These are phyloP conservation scores for Ormyrus thymus DNA, from an alignment of 2,888 invertebrate species.

Conservation along the genomic window DNA sequence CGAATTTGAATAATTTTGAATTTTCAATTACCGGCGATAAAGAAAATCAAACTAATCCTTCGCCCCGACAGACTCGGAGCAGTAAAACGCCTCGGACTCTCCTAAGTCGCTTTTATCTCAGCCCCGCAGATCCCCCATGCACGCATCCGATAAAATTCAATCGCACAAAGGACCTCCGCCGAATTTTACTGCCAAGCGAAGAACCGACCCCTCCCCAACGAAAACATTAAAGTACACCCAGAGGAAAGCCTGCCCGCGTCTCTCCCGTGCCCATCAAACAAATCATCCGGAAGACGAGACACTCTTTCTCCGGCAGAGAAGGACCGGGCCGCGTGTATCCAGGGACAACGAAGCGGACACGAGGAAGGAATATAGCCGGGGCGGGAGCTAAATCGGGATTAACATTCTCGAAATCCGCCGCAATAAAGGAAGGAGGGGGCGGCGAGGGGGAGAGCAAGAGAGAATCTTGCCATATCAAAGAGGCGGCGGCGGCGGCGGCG, in stretches of 20 bases:
- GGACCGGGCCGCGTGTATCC: constrained; percentile 5
- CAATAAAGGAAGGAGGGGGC: constrained; percentile 41
- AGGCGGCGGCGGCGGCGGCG: constrained; percentile 12
- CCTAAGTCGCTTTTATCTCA: too few relatives aligned
- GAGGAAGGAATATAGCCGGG: constrained; percentile 8
- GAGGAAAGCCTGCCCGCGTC: constrained; percentile 5
- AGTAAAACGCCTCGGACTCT: too few relatives aligned
- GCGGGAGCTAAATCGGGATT: constrained; percentile 51
- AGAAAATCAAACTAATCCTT: background rate
- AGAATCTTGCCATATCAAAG: constrained; percentile 51
- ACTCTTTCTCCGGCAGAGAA: background rate
- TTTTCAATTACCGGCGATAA: background rate
- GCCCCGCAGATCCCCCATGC: background rate
- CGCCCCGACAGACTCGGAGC: too few relatives aligned
- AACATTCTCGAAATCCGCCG: constrained; percentile 55
- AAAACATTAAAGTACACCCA: background rate
- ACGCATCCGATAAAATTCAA: constrained; percentile 29
- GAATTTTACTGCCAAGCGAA: constrained; percentile 33
- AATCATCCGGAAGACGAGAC: constrained; percentile 47
- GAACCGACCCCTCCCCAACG: too few relatives aligned
- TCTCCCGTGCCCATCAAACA: constrained; percentile 27
- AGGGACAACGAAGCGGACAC: constrained; percentile 4
- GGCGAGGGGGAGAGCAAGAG: constrained; percentile 4
- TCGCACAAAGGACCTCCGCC: constrained; percentile 10
- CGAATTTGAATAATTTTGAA: background rate